Evolutionary conservation across 1,140 invertebrate species (phyloP).

Genomic region (Megalopta genalis): DNA sequence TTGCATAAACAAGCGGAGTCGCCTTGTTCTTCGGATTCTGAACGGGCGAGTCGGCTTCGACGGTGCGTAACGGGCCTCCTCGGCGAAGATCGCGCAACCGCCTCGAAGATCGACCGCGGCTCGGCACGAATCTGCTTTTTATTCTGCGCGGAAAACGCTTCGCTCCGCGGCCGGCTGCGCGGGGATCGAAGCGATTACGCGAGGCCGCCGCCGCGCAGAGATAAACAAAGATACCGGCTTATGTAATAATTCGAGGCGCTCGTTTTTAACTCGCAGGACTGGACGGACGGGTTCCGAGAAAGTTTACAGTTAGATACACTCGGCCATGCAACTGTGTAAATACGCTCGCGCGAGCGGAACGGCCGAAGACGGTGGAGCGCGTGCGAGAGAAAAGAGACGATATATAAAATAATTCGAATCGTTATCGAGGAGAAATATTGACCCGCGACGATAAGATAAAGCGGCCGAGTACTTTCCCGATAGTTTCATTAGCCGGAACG

Average conservation of each 20-base stretch:
- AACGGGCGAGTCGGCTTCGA: too few species aligned
- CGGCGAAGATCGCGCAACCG: too few species aligned
- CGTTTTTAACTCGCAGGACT: slow-evolving; percentile 17
- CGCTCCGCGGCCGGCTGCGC: neutral
- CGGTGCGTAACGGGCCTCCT: too few species aligned
- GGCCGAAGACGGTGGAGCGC: too few species aligned
- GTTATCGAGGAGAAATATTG: slow-evolving; percentile 16
- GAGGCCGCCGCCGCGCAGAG: neutral
- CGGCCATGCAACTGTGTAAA: slow-evolving; percentile 21
- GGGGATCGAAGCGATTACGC: slow-evolving; percentile 12
- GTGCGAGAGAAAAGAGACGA: neutral
- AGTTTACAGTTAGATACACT: slow-evolving; percentile 26
- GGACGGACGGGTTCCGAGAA: slow-evolving; percentile 15
- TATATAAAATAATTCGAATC: slow-evolving; percentile 6
- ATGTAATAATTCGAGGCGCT: slow-evolving; percentile 26
- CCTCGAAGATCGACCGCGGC: too few species aligned
- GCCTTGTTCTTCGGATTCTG: too few species aligned
- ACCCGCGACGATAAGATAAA: slow-evolving; percentile 24
- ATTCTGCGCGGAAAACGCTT: slow-evolving; percentile 1
- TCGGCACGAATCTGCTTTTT: neutral
- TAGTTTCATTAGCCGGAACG: neutral
- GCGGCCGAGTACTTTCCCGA: neutral
- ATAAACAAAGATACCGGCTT: slow-evolving; percentile 24
- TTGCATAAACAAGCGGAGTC: too few species aligned
- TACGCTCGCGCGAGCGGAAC: neutral